Evolutionary conservation across 2,797 vertebrate species (phyloP), one percentile per base, ranked within the genome.

Genomic region (Hemitrygon akajei): DNA sequence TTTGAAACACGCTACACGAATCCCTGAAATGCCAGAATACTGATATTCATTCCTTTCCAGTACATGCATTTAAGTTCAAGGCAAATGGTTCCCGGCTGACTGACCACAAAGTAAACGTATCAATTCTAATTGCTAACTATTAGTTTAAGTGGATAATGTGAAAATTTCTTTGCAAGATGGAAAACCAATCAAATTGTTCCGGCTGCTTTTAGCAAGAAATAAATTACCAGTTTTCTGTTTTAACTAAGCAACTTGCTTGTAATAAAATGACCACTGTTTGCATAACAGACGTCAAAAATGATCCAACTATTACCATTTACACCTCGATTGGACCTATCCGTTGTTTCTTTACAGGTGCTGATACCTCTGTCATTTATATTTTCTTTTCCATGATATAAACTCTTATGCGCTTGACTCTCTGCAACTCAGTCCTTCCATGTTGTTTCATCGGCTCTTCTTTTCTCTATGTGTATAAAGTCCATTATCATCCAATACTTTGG

Each of bases 41-140:
- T 60, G 82, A 86, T 63, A 60, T 86, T 60, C 58, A 86, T 60
- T 60, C 82, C 30, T 27, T n/a, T 86, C 30, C 82, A 86, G 47
- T 47, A 47, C 47, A 56, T 84, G 56, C 47, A 86, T n/a, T 86
- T 11, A 86, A 86, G 27, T 58, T 63, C n/a, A 7, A n/a, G 60
- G 56, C 56, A 86, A 86, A 86, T 60, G 58, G n/a, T 12, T 86
- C 60, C 27, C 56, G 60, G 5, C 82, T 86, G 82, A n/a, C 60
- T 86, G 56, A 60, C 82, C 6, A 16, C 11, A 14, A 16, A 30
- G 82, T 14, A n/a, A 86, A 86, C 30, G 12, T 2, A n/a, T 86
- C 60, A 25, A 86, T 86, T 86, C 82, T n/a, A 86, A 86, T n/a
- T 86, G 11, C 82, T 56, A 84, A 84, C 30, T 73, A 73, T 73